A percentile compares a stretch with the other conserved stretches of the same genome.
These are phyloP conservation scores for Oryzias javanicus DNA, from an alignment of 2,113 vertebrate species.

Conservation along the genomic window DNA sequence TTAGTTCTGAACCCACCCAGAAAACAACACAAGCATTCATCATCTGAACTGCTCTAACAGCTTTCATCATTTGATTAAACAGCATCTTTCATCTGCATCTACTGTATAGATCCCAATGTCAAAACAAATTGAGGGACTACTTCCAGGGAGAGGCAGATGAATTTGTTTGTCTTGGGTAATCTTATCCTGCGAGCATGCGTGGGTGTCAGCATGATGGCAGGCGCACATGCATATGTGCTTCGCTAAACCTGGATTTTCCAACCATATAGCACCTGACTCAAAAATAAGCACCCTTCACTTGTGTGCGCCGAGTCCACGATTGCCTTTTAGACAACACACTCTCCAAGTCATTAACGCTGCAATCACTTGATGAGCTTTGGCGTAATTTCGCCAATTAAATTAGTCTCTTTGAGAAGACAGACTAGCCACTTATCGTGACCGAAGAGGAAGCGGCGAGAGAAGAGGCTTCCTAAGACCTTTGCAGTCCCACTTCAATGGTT, in stretches of 20 bases:
- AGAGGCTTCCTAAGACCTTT: conserved; percentile 43
- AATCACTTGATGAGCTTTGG: conserved; percentile 57
- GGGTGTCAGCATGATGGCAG: not conserved
- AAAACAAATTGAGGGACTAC: conserved; percentile 45
- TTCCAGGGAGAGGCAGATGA: conserved; percentile 12
- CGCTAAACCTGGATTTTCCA: not conserved
- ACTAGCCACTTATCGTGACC: conserved; percentile 50
- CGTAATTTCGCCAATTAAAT: conserved; percentile 58
- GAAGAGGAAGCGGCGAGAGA: conserved; percentile 29
- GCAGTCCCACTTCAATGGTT: conserved; percentile 45
- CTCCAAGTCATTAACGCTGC: conserved; percentile 25
- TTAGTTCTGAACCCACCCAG: conserved; percentile 37
- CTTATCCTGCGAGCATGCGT: not conserved
- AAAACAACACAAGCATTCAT: conserved; percentile 49
- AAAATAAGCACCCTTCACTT: conserved; percentile 15
- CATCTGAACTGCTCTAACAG: conserved; percentile 26
- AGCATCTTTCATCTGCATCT: conserved; percentile 52
- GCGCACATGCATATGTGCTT: not conserved
- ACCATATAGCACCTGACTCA: not conserved
- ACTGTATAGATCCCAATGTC: conserved; percentile 31
- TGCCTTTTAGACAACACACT: conserved; percentile 18
- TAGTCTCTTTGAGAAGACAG: conserved; percentile 36
- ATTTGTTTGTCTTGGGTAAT: conserved; percentile 33
- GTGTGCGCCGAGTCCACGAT: conserved; percentile 16
- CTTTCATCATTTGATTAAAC: conserved; percentile 49